These are phyloP conservation scores for Plagiodera versicolora DNA, from an alignment of 2,888 invertebrate species.

Conservation along the genomic window DNA sequence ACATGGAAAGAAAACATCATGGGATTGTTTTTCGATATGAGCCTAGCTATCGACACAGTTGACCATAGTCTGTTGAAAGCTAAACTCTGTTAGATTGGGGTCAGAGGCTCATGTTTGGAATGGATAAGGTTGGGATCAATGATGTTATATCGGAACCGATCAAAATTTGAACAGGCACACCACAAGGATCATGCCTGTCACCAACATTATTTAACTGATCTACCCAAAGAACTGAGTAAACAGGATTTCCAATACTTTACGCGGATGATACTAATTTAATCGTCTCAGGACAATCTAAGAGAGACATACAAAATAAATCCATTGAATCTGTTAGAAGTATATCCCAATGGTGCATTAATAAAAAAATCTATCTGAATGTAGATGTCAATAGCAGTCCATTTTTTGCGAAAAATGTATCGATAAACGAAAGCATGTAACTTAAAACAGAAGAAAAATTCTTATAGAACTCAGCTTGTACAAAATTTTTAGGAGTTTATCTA, in stretches of 20 bases:
- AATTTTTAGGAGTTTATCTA: not conserved
- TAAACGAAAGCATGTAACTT: not conserved
- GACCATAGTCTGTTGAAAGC: not conserved
- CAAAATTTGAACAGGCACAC: not conserved
- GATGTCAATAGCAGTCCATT: no score
- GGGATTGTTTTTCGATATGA: constrained; percentile 7
- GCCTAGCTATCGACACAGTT: constrained; percentile 1
- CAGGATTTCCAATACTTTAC: no score
- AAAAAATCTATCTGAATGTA: no score
- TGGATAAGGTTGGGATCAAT: not conserved
- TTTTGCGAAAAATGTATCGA: no score
- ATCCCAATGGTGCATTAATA: no score
- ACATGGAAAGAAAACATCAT: constrained; percentile 1
- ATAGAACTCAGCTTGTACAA: not conserved
- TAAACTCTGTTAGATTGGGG: not conserved
- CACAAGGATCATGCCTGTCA: not conserved
- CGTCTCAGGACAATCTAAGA: no score
- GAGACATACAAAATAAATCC: no score
- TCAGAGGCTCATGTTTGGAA: not conserved
- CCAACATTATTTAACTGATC: not conserved
- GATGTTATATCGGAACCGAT: no score
- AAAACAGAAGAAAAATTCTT: not conserved
- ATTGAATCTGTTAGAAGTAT: no score
- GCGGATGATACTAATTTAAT: no score
- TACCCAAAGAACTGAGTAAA: no score